These are phyloP conservation scores for Acrocyrtus sp. DNA, from an alignment of 2,888 invertebrate genomes.

Conservation along the genomic window DNA sequence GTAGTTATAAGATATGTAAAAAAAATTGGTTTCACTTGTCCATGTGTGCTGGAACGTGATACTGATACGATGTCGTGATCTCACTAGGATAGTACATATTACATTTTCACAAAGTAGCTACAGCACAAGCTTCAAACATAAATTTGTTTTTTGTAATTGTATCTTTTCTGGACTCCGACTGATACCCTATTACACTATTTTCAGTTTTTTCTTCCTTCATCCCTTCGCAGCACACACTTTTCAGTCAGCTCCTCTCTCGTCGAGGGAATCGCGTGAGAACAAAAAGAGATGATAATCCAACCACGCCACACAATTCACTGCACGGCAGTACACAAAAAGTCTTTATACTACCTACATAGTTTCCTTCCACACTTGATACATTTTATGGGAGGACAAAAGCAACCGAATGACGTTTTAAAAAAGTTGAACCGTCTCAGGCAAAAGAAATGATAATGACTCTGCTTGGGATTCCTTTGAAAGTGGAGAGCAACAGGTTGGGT, in stretches of 20 bases:
- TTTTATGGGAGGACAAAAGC: conserved; percentile 4
- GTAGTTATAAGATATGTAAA: too few species aligned
- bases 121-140: too few species aligned
- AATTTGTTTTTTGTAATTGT: not conserved
- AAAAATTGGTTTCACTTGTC: too few species aligned
- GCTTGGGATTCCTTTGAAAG: conserved; percentile 8
- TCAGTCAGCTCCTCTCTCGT: not conserved
- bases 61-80: not conserved
- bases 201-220: not conserved
- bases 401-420: conserved; percentile 29
- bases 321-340: not conserved
- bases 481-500: conserved; percentile 41
- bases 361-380: not conserved
- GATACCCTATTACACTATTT: too few species aligned
- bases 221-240: not conserved
- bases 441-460: conserved; percentile 27
- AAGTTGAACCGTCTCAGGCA: conserved; percentile 55
- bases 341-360: not conserved
- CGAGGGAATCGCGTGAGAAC: conserved; percentile 51
- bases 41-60: not conserved
- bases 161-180: not conserved
- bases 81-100: too few species aligned
- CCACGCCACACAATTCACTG: not conserved
- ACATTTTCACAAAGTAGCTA: too few species aligned
- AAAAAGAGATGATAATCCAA: not conserved